Percentiles rank a stretch among this genome's conserved stretches.
phyloP scores from a whole-genome alignment of 2,888 invertebrate species.

The Zhuqinia jingwanae region DNA sequence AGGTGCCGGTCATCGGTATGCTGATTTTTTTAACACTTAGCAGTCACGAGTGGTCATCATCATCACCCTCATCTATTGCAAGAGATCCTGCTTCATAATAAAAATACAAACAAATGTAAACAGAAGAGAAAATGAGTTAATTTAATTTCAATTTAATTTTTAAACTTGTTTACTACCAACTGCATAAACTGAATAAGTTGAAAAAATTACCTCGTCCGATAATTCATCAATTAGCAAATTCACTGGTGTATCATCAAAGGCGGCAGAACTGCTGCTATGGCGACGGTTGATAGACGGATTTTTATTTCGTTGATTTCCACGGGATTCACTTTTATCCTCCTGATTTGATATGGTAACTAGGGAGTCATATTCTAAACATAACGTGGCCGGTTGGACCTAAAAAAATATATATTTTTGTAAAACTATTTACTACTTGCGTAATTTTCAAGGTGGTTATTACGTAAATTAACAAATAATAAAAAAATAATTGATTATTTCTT shows the following conservation, averaged over 20 bases:
- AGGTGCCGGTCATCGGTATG: too few relatives aligned
- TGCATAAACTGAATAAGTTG: slow-evolving; percentile 24
- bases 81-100: slow-evolving; percentile 68
- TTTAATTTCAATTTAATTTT: slow-evolving; percentile 27
- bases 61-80: slow-evolving; percentile 62
- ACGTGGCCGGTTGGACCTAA: slow-evolving; percentile 77
- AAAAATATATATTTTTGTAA: slow-evolving; percentile 2
- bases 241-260: slow-evolving; percentile 35
- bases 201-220: slow-evolving; percentile 74
- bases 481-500: neutral
- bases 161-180: slow-evolving; percentile 2
- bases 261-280: neutral
- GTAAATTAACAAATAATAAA: neutral
- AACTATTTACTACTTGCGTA: too few relatives aligned
- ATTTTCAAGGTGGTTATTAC: too few relatives aligned
- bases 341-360: slow-evolving; percentile 76
- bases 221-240: slow-evolving; percentile 71
- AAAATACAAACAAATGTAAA: neutral
- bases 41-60: neutral
- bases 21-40: neutral
- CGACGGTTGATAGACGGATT: neutral
- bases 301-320: slow-evolving; percentile 19
- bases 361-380: slow-evolving; percentile 77
- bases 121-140: too few relatives aligned
- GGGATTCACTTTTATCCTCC: neutral